A percentile compares a stretch with the other conserved stretches of the same genome.
Evolutionary conservation across 2,113 vertebrate genomes (phyloP).

Genomic region (Oncorhynchus masou): DNA sequence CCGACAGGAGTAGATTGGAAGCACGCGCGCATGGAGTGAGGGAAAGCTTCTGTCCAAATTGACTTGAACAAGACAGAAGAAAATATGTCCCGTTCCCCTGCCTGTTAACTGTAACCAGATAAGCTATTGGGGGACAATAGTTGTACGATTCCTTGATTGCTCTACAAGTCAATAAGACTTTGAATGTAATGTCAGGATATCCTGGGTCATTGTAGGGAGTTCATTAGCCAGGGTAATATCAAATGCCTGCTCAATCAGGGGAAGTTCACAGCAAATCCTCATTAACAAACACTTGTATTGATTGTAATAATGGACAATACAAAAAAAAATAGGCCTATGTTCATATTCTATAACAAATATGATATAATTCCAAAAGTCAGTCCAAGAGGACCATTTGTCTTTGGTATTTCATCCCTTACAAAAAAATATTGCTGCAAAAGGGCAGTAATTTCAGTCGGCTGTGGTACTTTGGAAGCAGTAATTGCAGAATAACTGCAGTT

Average conservation of each 20-base stretch:
- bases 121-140: neutral
- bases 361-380: too few species aligned
- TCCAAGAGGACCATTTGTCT: too few species aligned
- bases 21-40: constrained; percentile 16
- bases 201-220: neutral
- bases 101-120: neutral
- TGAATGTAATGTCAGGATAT: neutral
- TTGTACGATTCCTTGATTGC: neutral
- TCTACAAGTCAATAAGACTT: neutral
- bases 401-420: too few species aligned
- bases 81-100: constrained; percentile 1
- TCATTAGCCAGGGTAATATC: neutral
- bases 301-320: too few species aligned
- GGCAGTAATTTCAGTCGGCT: too few species aligned
- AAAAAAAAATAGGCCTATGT: too few species aligned
- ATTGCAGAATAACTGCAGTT: too few species aligned
- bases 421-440: too few species aligned
- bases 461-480: too few species aligned
- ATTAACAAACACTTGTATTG: too few species aligned
- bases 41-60: neutral
- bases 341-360: too few species aligned
- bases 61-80: constrained; percentile 6
- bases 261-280: neutral
- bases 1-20: constrained; percentile 18
- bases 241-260: neutral